Conservation (phyloP, 2,888 invertebrate genomes). For the Phorcus lineatus region DNA sequence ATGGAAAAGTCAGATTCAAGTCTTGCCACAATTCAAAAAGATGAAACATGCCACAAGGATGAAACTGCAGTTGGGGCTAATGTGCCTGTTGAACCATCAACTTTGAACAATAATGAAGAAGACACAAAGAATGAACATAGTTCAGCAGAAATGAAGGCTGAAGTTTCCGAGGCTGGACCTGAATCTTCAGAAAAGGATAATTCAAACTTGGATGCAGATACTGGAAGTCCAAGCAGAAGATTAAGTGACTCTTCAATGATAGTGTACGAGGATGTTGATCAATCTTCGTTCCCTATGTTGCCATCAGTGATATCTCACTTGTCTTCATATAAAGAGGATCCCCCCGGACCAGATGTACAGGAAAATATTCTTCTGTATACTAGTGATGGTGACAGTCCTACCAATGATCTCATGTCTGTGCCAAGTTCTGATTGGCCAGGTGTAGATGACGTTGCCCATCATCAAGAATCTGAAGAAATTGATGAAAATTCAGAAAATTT, state of each 20-base stretch:
- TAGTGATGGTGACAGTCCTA: conserved; percentile 28
- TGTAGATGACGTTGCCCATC: conserved; percentile 36
- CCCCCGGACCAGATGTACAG: not conserved
- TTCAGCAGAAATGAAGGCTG: not conserved
- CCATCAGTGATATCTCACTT: not conserved
- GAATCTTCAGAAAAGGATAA: not conserved
- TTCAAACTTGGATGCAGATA: not conserved
- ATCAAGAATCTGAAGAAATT: not conserved
- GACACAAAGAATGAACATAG: not conserved
- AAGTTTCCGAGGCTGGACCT: not conserved
- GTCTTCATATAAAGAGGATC: not conserved
- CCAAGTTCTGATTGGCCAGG: conserved; percentile 43
- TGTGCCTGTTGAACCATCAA: not conserved
- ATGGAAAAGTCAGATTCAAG: not conserved
- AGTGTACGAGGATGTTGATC: conserved; percentile 8
- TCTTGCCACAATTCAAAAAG: no score
- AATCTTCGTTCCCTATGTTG: not conserved
- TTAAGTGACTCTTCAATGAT: conserved; percentile 1
- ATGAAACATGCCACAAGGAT: not conserved
- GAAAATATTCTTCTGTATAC: conserved; percentile 16
- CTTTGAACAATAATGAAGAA: not conserved
- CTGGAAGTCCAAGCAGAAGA: not conserved
- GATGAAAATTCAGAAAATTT: not conserved
- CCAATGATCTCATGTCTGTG: conserved; percentile 6
- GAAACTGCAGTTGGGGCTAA: not conserved